Percentiles rank a stretch among this genome's conserved stretches.
Evolutionary conservation across 2,113 vertebrate species (phyloP).

Genomic region (Alosa alosa): DNA sequence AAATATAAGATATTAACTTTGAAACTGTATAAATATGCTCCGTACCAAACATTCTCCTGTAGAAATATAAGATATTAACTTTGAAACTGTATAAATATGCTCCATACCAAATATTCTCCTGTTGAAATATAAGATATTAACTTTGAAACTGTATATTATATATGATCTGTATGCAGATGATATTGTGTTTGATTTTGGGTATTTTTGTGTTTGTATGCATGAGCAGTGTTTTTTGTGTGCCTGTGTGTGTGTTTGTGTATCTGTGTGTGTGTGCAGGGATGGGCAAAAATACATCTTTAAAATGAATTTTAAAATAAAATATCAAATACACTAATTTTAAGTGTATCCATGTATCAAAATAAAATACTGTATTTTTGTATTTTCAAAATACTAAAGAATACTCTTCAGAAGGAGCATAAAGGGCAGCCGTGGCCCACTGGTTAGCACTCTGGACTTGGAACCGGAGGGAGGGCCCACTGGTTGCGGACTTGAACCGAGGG

Average conservation of each 20-base stretch:
- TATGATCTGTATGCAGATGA: not conserved
- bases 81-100: not conserved
- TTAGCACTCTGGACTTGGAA: no score
- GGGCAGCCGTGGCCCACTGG: no score
- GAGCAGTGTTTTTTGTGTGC: not conserved
- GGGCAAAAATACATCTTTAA: no score
- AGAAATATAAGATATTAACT: not conserved
- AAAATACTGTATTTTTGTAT: no score
- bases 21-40: not conserved
- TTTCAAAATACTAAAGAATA: no score
- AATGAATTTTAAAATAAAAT: no score
- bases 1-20: not conserved
- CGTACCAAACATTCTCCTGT: not conserved
- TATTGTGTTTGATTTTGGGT: not conserved
- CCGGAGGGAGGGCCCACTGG: no score
- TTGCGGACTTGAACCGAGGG: no score
- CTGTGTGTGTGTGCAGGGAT: not conserved
- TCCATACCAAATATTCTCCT: not conserved
- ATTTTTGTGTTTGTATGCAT: not conserved
- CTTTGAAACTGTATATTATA: not conserved
- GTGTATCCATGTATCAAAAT: no score
- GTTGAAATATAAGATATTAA: not conserved
- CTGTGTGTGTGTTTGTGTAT: not conserved
- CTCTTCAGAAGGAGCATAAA: no score
- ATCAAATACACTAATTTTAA: no score